Evolutionary conservation across 2,888 invertebrate species (phyloP).

Genomic region (Volucella zonaria): DNA sequence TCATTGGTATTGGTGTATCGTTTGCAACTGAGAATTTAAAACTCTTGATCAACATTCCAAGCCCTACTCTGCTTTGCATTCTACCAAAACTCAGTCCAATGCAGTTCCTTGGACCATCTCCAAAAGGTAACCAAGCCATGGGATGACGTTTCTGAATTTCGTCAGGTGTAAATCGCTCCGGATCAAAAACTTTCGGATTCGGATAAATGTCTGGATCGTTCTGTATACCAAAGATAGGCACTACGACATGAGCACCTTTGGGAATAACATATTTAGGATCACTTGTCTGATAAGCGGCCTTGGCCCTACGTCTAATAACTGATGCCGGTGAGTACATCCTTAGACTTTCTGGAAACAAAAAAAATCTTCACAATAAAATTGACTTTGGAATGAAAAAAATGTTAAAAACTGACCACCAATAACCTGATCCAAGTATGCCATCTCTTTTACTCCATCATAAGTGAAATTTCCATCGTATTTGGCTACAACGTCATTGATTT

Average conservation of each 20-base stretch:
- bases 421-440: conserved; percentile 78
- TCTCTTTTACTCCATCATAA: conserved; percentile 78
- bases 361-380: no score
- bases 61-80: conserved; percentile 78
- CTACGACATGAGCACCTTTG: neutral
- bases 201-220: conserved; percentile 83
- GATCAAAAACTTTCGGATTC: conserved; percentile 85
- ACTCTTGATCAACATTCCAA: conserved; percentile 75
- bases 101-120: conserved; percentile 78
- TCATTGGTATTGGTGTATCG: conserved; percentile 58
- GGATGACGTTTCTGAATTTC: conserved; percentile 83
- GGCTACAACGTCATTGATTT: conserved; percentile 76
- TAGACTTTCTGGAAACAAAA: conserved; percentile 81
- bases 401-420: conserved; percentile 76
- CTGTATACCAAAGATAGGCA: conserved; percentile 82
- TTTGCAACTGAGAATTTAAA: conserved; percentile 74
- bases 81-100: conserved; percentile 79
- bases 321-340: conserved; percentile 83
- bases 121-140: conserved; percentile 77
- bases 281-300: neutral
- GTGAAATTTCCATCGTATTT: conserved; percentile 76
- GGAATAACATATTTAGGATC: conserved; percentile 18
- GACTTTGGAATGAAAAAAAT: no score
- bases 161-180: conserved; percentile 84
- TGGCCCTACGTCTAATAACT: conserved; percentile 80